A percentile compares a stretch with the other conserved stretches of the same genome.
These are phyloP conservation scores for Drosophila cardini DNA, from an alignment of 1,140 invertebrate species.

Conservation along the genomic window DNA sequence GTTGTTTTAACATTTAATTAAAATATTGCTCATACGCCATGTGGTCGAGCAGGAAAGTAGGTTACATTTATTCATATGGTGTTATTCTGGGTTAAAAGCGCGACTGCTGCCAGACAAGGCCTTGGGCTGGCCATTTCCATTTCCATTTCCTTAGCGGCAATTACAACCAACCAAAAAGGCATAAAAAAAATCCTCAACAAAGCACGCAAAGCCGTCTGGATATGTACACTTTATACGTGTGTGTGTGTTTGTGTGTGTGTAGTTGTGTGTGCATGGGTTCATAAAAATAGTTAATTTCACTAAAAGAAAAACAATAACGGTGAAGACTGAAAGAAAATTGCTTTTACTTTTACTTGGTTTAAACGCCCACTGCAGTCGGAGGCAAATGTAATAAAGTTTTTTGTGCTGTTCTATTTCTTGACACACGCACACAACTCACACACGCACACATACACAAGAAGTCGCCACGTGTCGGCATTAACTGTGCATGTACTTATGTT, in stretches of 20 bases:
- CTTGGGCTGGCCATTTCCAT: slow-evolving; percentile 47
- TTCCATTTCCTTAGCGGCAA: slow-evolving; percentile 42
- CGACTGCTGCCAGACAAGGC: slow-evolving; percentile 46
- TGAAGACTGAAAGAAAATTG: slow-evolving; percentile 38
- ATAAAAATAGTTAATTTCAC: slow-evolving; percentile 58
- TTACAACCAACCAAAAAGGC: slow-evolving; percentile 50
- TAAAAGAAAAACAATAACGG: slow-evolving; percentile 48
- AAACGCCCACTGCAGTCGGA: slow-evolving; percentile 30
- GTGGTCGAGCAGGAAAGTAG: slow-evolving; percentile 54
- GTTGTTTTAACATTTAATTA: slow-evolving; percentile 63
- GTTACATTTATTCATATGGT: slow-evolving; percentile 48
- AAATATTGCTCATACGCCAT: slow-evolving; percentile 55
- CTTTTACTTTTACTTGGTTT: slow-evolving; percentile 51
- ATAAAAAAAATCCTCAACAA: slow-evolving; percentile 57
- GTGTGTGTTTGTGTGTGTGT: slow-evolving; percentile 6
- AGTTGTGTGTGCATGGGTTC: slow-evolving; percentile 19
- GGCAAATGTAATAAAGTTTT: slow-evolving; percentile 46
- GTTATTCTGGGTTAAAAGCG: slow-evolving; percentile 51
- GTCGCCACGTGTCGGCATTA: slow-evolving; percentile 27
- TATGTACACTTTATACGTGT: slow-evolving; percentile 2
- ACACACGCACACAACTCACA: slow-evolving; percentile 33
- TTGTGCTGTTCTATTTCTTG: slow-evolving; percentile 37
- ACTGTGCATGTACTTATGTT: slow-evolving; percentile 20
- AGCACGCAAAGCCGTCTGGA: slow-evolving; percentile 60
- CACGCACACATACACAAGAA: background rate